A percentile compares a stretch with the other conserved stretches of the same genome.
phyloP scores from a whole-genome alignment of 2,797 vertebrate species.

The Arctocebus calabarensis region DNA sequence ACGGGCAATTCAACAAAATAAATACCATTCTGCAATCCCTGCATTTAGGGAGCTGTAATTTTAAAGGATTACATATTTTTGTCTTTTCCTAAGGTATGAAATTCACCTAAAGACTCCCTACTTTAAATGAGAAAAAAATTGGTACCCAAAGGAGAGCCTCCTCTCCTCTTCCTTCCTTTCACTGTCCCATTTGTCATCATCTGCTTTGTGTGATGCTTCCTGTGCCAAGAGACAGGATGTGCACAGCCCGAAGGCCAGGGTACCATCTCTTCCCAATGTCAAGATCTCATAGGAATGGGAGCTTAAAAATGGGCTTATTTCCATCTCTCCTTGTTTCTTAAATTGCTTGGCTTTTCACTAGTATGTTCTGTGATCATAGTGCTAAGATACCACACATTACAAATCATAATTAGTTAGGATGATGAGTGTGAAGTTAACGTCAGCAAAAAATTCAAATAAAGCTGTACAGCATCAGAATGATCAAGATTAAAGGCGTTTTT shows the following conservation, averaged over 20 bases:
- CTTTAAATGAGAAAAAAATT: background rate
- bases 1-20: background rate
- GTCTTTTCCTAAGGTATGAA: background rate
- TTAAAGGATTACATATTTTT: background rate
- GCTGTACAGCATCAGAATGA: background rate
- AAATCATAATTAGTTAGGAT: background rate
- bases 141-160: background rate
- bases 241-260: background rate
- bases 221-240: background rate
- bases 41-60: background rate
- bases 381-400: background rate
- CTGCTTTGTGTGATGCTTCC: background rate
- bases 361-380: background rate
- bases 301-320: background rate
- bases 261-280: background rate
- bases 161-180: rapidly evolving
- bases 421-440: background rate
- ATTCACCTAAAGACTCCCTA: background rate
- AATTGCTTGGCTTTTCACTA: background rate
- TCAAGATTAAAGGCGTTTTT: background rate
- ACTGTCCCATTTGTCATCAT: background rate
- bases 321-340: background rate
- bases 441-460: background rate
- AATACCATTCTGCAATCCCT: background rate
- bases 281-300: background rate